Percentiles rank a stretch among this genome's conserved stretches.
Conservation (phyloP, 2,797 vertebrate genomes). For the Columba guinea region DNA sequence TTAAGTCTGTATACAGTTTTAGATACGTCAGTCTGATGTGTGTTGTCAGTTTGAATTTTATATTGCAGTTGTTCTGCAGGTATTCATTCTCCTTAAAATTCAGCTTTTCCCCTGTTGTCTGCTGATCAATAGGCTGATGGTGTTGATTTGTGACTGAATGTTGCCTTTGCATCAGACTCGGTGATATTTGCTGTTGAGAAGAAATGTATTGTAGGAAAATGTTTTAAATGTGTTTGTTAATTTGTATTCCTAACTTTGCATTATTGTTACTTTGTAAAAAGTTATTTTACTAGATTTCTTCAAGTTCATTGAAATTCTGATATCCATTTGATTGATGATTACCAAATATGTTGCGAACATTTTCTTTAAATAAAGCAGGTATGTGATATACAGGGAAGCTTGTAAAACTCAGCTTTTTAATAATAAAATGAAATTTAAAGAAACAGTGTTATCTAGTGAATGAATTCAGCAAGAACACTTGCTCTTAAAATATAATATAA, state of each 20-base stretch:
- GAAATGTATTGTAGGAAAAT: background rate
- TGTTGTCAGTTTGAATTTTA: background rate
- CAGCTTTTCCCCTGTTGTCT: background rate
- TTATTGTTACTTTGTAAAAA: background rate
- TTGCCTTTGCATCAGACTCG: background rate
- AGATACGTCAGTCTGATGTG: background rate
- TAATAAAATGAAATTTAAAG: background rate
- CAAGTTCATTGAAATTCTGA: background rate
- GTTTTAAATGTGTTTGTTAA: background rate
- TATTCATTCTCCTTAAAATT: background rate
- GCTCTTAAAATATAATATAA: background rate
- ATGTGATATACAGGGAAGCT: background rate
- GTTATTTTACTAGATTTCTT: background rate
- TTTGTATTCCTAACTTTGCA: background rate
- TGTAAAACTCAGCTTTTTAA: background rate
- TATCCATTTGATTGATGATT: background rate
- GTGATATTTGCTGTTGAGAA: background rate
- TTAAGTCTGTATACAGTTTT: background rate
- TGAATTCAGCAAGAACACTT: background rate
- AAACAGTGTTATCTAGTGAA: background rate
- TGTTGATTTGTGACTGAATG: background rate
- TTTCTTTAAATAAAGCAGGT: background rate
- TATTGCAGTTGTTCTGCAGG: background rate
- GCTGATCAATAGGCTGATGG: background rate
- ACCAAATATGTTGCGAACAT: background rate